Conservation (phyloP, 2,888 invertebrate genomes). For the Limnephilus auricula region DNA sequence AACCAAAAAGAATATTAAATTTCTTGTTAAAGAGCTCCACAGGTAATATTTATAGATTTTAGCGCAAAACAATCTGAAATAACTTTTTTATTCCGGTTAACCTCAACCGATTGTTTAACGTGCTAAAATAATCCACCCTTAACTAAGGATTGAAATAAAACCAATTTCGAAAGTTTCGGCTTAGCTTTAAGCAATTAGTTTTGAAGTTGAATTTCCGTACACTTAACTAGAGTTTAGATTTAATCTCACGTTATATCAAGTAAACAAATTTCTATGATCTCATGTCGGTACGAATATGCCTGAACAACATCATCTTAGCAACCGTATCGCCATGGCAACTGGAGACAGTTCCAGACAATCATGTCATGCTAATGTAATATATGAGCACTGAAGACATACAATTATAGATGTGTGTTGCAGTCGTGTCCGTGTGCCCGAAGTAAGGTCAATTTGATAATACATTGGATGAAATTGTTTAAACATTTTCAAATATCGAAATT, state of each 20-base stretch:
- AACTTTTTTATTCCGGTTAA: not conserved
- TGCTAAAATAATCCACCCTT: not conserved
- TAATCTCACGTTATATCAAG: not conserved
- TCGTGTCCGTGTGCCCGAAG: not conserved
- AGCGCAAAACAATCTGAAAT: not conserved
- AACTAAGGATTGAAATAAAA: not conserved
- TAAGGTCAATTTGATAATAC: not conserved
- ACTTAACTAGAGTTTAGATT: not conserved
- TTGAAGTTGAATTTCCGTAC: not conserved
- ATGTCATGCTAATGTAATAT: not conserved
- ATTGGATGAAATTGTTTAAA: not conserved
- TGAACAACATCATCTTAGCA: conserved; percentile 12
- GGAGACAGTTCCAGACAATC: not conserved
- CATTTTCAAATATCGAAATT: too few species aligned
- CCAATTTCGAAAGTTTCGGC: not conserved
- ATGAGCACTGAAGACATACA: not conserved
- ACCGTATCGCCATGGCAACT: conserved; percentile 17
- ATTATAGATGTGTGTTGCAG: not conserved
- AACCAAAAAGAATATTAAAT: not conserved
- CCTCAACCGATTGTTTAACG: not conserved
- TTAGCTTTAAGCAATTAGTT: not conserved
- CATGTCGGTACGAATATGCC: not conserved
- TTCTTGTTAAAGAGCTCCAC: not conserved
- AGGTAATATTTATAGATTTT: not conserved
- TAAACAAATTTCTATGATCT: not conserved